Evolutionary conservation across 1,140 invertebrate genomes (phyloP).

Genomic region (Lasioglossum baleicum): DNA sequence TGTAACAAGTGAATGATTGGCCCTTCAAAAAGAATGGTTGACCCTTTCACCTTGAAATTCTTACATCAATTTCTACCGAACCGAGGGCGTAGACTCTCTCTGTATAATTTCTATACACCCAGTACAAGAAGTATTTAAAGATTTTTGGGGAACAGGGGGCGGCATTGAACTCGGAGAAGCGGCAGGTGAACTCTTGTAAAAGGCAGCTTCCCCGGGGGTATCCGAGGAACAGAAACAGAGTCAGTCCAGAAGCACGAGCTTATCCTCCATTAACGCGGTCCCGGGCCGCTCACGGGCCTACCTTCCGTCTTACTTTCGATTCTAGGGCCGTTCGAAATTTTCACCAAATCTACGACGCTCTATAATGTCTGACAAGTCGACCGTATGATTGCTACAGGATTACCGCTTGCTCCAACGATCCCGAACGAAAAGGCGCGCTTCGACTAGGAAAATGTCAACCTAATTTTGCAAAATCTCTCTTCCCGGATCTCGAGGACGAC

Average conservation of each 20-base stretch:
- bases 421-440: slow-evolving; percentile 59
- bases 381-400: slow-evolving; percentile 67
- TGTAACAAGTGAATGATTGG: no score
- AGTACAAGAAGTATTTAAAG: not conserved
- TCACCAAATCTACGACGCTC: slow-evolving; percentile 11
- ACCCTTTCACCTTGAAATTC: no score
- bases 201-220: slow-evolving; percentile 25
- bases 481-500: slow-evolving; percentile 14
- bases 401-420: slow-evolving; percentile 58
- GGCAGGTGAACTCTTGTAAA: slow-evolving; percentile 42
- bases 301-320: slow-evolving; percentile 55
- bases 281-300: slow-evolving; percentile 27
- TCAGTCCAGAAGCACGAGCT: slow-evolving; percentile 59
- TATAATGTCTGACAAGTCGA: slow-evolving; percentile 60
- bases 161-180: slow-evolving; percentile 5
- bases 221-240: slow-evolving; percentile 47
- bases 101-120: no score
- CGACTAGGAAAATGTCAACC: slow-evolving; percentile 67
- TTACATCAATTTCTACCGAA: no score
- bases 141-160: not conserved
- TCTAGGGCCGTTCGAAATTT: slow-evolving; percentile 12
- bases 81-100: no score
- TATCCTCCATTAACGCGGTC: slow-evolving; percentile 69
- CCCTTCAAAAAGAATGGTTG: no score
- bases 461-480: slow-evolving; percentile 62